Evolutionary conservation across 1,140 invertebrate species (phyloP).

Genomic region (Copidosoma floridanum): DNA sequence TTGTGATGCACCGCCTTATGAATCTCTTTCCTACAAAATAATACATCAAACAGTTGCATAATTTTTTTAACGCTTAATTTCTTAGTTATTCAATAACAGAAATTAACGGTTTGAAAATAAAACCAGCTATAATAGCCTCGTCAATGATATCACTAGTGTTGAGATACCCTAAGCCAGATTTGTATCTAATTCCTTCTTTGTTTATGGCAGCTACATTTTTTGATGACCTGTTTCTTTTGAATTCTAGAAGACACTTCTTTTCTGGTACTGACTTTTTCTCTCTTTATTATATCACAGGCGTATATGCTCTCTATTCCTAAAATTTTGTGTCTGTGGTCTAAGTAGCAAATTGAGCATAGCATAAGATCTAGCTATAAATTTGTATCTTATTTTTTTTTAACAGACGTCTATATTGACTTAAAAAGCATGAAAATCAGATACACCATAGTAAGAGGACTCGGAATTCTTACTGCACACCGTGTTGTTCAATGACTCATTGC

Average conservation of each 20-base stretch:
- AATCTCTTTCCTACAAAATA: neutral
- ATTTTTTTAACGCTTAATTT: neutral
- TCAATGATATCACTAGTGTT: constrained; percentile 20
- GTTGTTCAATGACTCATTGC: constrained; percentile 16
- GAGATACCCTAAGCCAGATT: constrained; percentile 12
- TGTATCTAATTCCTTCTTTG: constrained; percentile 23
- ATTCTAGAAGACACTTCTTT: constrained; percentile 2
- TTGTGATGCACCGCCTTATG: neutral
- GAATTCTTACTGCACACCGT: constrained; percentile 18
- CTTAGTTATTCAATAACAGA: neutral
- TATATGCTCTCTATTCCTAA: neutral
- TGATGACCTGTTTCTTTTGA: constrained; percentile 13
- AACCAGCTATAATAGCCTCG: constrained; percentile 5
- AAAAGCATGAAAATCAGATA: constrained; percentile 19
- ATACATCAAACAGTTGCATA: neutral
- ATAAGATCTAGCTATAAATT: constrained; percentile 11
- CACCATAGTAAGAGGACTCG: constrained; percentile 14
- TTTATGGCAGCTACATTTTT: neutral
- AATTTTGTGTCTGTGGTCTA: constrained; percentile 14
- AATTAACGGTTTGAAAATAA: too few relatives aligned
- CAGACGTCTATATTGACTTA: constrained; percentile 15
- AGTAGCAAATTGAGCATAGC: constrained; percentile 7
- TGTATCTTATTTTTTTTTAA: constrained; percentile 21
- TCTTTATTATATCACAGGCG: neutral
- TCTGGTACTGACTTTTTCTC: neutral